A percentile compares a stretch with the other conserved stretches of the same genome.
Conservation (phyloP, 2,113 vertebrate genomes). For the Tachysurus vachellii region DNA sequence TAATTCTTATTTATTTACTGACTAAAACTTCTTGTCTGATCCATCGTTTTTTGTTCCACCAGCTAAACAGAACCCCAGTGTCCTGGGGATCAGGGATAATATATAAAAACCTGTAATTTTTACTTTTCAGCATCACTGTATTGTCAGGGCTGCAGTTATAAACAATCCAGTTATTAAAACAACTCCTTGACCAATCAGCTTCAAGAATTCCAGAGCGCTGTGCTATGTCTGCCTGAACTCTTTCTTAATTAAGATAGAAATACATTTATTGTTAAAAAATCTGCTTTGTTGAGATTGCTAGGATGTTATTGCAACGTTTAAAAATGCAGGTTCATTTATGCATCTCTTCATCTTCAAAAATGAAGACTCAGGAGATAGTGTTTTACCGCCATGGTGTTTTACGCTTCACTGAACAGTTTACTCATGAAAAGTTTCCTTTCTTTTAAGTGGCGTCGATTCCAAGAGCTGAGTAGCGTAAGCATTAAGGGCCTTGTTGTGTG, state of each 20-base stretch:
- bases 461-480: not conserved
- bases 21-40: too few relatives aligned
- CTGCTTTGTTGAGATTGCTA: not conserved
- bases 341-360: not conserved
- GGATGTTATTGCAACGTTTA: not conserved
- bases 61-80: too few relatives aligned
- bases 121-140: not conserved
- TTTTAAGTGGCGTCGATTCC: not conserved
- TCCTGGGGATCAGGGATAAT: not conserved
- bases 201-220: not conserved
- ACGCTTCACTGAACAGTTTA: not conserved
- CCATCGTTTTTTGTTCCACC: too few relatives aligned
- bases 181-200: not conserved
- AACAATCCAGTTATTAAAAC: not conserved
- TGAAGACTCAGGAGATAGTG: too few relatives aligned
- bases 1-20: too few relatives aligned
- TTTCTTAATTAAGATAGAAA: not conserved
- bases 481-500: not conserved
- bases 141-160: not conserved
- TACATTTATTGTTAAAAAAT: not conserved
- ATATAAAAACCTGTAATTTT: not conserved
- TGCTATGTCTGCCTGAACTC: not conserved
- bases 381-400: not conserved
- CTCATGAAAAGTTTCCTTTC: not conserved
- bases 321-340: not conserved